Base-by-base conservation (phyloP, 1,140 invertebrate species). In the Arctopsyche grandis region DNA sequence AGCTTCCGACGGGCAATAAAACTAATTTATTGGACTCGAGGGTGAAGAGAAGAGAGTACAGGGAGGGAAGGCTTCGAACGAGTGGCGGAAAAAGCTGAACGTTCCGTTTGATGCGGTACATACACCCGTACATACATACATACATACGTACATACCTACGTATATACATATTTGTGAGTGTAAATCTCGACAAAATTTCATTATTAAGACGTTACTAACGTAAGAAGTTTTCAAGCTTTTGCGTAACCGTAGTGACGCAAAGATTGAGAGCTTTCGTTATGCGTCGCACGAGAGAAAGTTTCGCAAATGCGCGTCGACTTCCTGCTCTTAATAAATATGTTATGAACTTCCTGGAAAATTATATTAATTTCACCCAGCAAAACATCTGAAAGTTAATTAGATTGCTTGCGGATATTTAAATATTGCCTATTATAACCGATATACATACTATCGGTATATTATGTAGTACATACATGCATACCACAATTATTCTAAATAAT, bases 21-120 rank as follows among this genome's bases (percentile, higher is more conserved):
- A 79, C 71, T 70, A 75, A 79, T 79, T 76, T 79, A 79, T 79
- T 22, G 78, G 19, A 19, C 24, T 22, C 7, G 19, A 24, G 24
- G 19, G 46, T 69, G 10, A 48, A 26, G 12, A 22, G 71, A 46
- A 21, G 9, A 21, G 44, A 16, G 3, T 16, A n/a, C 19, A 3
- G 38, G 44, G 29, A 44, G 46, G n/a, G n/a, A n/a, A 38, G 29
- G 29, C 29, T 38, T 38, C 3, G 29, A 38, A 38, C 29, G 1
- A 38, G 29, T 38, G 29, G 29, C 29, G 29, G 29, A 63, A 60
- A 71, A 73, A 70, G 22, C 66, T 21, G 9, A 24, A 58, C 26
- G 77, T 79, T 77, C 69, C 66, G 63, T 73, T 73, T 75, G 22
- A 16, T 21, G 1, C 56, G 56, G 1, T 60, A 19, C 21, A 9